A percentile compares a stretch with the other conserved stretches of the same genome.
Conservation (phyloP, 2,113 vertebrate genomes). For the Pagrus major region DNA sequence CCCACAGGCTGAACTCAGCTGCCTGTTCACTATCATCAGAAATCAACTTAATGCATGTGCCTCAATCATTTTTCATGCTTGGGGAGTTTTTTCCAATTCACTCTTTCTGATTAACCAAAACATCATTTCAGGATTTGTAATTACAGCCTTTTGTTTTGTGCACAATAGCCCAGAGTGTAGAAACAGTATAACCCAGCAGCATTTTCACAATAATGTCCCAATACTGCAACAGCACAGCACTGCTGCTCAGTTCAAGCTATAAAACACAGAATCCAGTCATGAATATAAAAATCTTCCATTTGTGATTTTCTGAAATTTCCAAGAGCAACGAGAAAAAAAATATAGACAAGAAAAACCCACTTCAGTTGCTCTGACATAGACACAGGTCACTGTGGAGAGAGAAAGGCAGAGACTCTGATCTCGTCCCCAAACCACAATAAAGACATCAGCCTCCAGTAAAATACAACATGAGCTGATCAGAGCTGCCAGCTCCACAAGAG, state of each 20-base stretch:
- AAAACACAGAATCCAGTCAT: constrained; percentile 2
- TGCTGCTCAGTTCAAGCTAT: background rate
- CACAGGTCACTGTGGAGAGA: too few relatives aligned
- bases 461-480: background rate
- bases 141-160: constrained; percentile 29
- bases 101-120: constrained; percentile 2
- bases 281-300: background rate
- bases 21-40: background rate
- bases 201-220: background rate
- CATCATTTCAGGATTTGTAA: constrained; percentile 19
- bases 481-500: background rate
- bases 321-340: background rate
- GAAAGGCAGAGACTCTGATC: too few relatives aligned
- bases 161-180: constrained; percentile 8
- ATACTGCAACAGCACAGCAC: background rate
- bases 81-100: background rate
- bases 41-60: background rate
- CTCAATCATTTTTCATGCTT: background rate
- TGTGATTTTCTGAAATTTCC: background rate
- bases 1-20: background rate
- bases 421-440: background rate
- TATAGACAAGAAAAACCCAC: background rate
- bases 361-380: too few relatives aligned
- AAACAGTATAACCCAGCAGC: constrained; percentile 11
- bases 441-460: background rate